phyloP scores from a whole-genome alignment of 37 sponge, comb jelly and placozoan species.

The Mnemiopsis leidyi region DNA sequence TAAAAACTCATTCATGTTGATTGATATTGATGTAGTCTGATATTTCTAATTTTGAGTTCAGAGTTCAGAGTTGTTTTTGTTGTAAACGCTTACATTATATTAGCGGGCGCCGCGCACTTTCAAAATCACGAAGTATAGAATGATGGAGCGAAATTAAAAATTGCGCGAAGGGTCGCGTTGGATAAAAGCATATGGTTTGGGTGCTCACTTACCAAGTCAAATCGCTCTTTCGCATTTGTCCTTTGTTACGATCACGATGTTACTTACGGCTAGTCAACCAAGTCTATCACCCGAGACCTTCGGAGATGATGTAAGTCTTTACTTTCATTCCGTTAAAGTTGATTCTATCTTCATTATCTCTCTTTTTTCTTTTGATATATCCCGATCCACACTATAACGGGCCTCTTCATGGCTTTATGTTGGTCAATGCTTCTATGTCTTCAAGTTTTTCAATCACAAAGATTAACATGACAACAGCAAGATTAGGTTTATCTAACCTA shows the following conservation, averaged over 20 bases:
- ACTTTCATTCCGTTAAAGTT: background rate
- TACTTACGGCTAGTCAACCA: constrained; percentile 38
- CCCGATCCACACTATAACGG: no score
- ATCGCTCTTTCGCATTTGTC: constrained; percentile 58
- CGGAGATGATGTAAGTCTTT: constrained; percentile 44
- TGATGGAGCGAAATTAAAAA: background rate
- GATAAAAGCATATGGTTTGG: constrained; percentile 35
- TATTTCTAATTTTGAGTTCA: no score
- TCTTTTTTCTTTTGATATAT: no score
- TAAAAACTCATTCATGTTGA: no score
- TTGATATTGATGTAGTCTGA: no score
- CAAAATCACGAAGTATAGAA: background rate
- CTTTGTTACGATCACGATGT: constrained; percentile 42
- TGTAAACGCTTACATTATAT: background rate
- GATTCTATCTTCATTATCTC: no score
- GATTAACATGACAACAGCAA: background rate
- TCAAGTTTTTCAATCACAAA: background rate
- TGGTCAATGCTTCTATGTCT: no score
- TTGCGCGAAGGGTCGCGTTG: constrained; percentile 54
- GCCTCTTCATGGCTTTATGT: background rate
- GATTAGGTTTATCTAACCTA: background rate
- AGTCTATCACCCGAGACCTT: constrained; percentile 57
- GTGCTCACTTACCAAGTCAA: background rate
- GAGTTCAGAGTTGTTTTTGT: no score
- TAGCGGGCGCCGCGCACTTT: background rate